These are phyloP conservation scores for Conus ventricosus DNA, from an alignment of 1,140 invertebrate species.

Conservation along the genomic window DNA sequence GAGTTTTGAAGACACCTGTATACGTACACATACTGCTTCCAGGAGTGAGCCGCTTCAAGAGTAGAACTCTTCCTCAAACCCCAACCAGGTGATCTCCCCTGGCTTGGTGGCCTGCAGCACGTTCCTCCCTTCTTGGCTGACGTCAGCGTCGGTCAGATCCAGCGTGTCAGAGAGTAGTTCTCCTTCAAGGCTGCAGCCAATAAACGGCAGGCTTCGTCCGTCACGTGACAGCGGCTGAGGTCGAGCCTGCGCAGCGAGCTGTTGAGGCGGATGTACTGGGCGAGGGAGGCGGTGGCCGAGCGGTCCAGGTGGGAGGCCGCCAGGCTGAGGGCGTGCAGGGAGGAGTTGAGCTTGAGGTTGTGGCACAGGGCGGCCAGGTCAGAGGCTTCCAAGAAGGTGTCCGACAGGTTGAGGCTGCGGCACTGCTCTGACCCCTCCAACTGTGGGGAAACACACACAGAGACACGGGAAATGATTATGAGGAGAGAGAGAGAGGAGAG, in stretches of 20 bases:
- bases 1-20: no score
- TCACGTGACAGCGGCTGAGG: constrained; percentile 60
- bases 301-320: constrained; percentile 56
- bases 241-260: constrained; percentile 57
- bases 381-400: constrained; percentile 56
- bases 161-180: constrained; percentile 54
- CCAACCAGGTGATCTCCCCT: background rate
- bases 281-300: constrained; percentile 49
- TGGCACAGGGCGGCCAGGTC: constrained; percentile 59
- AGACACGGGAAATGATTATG: no score
- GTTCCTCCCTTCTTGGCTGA: constrained; percentile 51
- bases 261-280: constrained; percentile 62
- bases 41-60: background rate
- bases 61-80: background rate
- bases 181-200: constrained; percentile 51
- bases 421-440: constrained; percentile 54
- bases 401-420: constrained; percentile 50
- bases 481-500: no score
- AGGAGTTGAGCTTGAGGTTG: constrained; percentile 57
- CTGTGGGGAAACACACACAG: background rate
- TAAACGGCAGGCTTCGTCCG: constrained; percentile 51
- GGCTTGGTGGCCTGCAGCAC: constrained; percentile 29
- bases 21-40: no score
- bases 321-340: constrained; percentile 53
- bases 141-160: constrained; percentile 51